These are phyloP conservation scores for Cynodonichthys magdalenae DNA, from an alignment of 2,797 vertebrate species.

Conservation along the genomic window DNA sequence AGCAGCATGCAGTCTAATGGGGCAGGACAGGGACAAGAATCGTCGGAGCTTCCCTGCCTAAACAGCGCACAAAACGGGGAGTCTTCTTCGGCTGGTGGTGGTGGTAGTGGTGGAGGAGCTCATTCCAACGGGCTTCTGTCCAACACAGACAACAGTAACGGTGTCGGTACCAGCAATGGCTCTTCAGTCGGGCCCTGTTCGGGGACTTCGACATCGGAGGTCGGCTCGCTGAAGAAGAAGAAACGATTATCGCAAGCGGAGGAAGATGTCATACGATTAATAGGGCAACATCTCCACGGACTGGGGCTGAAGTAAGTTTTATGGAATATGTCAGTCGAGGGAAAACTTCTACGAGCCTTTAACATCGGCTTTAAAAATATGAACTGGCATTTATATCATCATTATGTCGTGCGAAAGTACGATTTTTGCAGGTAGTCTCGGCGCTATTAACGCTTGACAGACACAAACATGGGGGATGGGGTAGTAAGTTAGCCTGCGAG, in stretches of 20 bases:
- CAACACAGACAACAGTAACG: slow-evolving; percentile 82
- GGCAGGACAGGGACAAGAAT: slow-evolving; percentile 86
- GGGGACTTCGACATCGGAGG: slow-evolving; percentile 81
- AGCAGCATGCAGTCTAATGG: slow-evolving; percentile 94
- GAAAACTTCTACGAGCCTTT: slow-evolving; percentile 10
- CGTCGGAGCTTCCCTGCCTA: slow-evolving; percentile 81
- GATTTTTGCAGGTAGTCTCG: slow-evolving; percentile 46
- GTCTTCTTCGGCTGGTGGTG: slow-evolving; percentile 82
- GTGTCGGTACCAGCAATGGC: slow-evolving; percentile 86
- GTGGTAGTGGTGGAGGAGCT: slow-evolving; percentile 29
- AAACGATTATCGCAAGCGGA: slow-evolving; percentile 95
- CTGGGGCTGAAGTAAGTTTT: slow-evolving; percentile 96
- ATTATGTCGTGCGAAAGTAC: slow-evolving; percentile 32
- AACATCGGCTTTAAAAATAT: not conserved
- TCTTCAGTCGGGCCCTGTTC: slow-evolving; percentile 75
- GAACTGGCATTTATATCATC: not conserved
- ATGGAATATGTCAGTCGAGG: slow-evolving; percentile 51
- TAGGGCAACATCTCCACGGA: slow-evolving; percentile 97
- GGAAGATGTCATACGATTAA: slow-evolving; percentile 98
- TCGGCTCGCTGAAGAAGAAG: slow-evolving; percentile 92
- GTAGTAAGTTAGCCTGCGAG: slow-evolving; percentile 71
- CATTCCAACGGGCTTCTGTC: slow-evolving; percentile 84
- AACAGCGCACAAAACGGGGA: slow-evolving; percentile 91
- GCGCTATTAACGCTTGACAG: slow-evolving; percentile 67
- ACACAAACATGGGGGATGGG: slow-evolving; percentile 83